These are phyloP conservation scores for Torymus auratus DNA, from an alignment of 2,888 invertebrate genomes.

Conservation along the genomic window DNA sequence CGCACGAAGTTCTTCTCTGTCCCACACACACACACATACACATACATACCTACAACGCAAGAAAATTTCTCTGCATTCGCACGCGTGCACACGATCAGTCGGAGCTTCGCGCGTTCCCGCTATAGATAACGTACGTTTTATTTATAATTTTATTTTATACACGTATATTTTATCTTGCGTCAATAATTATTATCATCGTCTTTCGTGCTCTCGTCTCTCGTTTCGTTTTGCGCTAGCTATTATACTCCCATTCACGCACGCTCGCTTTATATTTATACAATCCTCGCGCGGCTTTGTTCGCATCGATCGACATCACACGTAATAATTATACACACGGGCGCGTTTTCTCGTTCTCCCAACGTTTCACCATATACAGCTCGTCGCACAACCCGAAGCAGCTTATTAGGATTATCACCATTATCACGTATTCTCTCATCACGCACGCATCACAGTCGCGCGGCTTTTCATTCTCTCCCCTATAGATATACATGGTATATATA, in stretches of 20 bases:
- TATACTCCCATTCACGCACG: too few relatives aligned
- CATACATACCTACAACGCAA: background rate
- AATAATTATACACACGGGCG: conserved; percentile 68
- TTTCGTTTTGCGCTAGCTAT: conserved; percentile 57
- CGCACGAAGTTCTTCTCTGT: background rate
- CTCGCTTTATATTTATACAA: conserved; percentile 57
- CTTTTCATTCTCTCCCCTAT: conserved; percentile 45
- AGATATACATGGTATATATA: too few relatives aligned
- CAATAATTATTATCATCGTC: conserved; percentile 66
- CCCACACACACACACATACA: background rate
- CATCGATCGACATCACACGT: conserved; percentile 61
- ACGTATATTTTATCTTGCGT: conserved; percentile 62
- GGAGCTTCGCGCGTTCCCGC: conserved; percentile 1
- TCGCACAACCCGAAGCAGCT: conserved; percentile 45
- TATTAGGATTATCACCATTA: conserved; percentile 32
- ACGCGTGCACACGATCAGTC: conserved; percentile 13
- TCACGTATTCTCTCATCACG: background rate
- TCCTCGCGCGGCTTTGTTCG: conserved; percentile 57
- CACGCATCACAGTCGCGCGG: conserved; percentile 50
- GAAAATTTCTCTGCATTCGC: conserved; percentile 35
- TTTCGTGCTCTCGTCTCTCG: conserved; percentile 39
- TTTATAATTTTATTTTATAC: conserved; percentile 62
- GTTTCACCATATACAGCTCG: conserved; percentile 15
- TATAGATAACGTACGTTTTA: conserved; percentile 54
- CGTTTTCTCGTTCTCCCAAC: conserved; percentile 47